phyloP scores from a whole-genome alignment of 2,797 vertebrate genomes.

The Notamacropus eugenii region DNA sequence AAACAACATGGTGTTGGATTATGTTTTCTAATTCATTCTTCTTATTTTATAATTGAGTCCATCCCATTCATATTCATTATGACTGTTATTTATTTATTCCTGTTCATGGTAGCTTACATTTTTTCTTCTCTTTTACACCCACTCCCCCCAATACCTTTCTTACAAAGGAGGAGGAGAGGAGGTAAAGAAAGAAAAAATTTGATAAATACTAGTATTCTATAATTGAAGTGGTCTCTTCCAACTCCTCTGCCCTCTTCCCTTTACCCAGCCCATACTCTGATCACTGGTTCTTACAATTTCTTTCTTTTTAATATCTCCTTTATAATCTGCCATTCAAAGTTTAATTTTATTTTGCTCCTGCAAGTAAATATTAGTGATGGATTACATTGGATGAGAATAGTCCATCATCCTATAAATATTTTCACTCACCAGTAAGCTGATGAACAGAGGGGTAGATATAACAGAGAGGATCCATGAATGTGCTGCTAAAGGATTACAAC shows the following conservation, averaged over 20 bases:
- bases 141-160: too few species aligned
- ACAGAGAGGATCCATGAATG: not conserved
- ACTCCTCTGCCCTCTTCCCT: not conserved
- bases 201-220: not conserved
- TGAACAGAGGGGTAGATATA: not conserved
- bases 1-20: too few species aligned
- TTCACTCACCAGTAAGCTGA: not conserved
- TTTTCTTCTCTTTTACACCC: too few species aligned
- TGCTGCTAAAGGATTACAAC: not conserved
- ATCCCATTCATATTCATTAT: not conserved
- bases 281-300: too few species aligned
- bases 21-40: not conserved
- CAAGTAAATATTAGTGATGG: too few species aligned
- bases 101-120: not conserved
- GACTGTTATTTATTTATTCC: not conserved
- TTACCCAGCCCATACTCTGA: not conserved
- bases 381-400: too few species aligned
- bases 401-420: too few species aligned
- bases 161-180: not conserved
- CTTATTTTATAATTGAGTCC: not conserved
- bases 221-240: not conserved
- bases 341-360: too few species aligned
- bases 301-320: too few species aligned
- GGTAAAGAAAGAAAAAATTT: not conserved
- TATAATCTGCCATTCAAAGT: too few species aligned